Percentiles rank a stretch among this genome's conserved stretches.
Evolutionary conservation across 2,888 invertebrate species (phyloP).

Genomic region (Parnassius smintheus): DNA sequence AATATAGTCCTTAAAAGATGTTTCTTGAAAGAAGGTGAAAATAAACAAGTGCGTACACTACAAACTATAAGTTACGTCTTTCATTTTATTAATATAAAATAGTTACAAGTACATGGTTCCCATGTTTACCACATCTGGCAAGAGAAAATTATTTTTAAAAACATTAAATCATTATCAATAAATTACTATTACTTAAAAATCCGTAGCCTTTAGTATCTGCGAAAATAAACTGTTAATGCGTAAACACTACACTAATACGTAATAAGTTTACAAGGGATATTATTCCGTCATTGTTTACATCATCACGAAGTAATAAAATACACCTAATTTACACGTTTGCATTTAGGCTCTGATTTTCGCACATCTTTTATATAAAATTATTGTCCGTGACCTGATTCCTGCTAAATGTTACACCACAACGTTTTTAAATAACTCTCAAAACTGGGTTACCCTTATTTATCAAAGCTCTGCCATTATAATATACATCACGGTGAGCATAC

Average conservation of each 20-base stretch:
- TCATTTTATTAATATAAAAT: too few species aligned
- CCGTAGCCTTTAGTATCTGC: too few species aligned
- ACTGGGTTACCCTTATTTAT: conserved; percentile 1
- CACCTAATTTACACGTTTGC: conserved; percentile 7
- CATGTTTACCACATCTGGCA: too few species aligned
- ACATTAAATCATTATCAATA: too few species aligned
- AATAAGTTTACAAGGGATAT: not conserved
- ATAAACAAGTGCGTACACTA: too few species aligned
- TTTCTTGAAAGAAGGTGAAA: too few species aligned
- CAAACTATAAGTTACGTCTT: too few species aligned
- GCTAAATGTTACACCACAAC: conserved; percentile 1
- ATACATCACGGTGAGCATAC: conserved; percentile 1
- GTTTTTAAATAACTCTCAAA: conserved; percentile 4
- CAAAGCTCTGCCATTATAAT: not conserved
- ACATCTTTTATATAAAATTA: conserved; percentile 4
- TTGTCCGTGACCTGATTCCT: conserved; percentile 13
- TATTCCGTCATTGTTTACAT: conserved; percentile 12
- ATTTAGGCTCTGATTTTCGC: conserved; percentile 16
- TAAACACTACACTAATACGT: not conserved
- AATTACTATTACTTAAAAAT: too few species aligned
- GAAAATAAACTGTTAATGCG: not conserved
- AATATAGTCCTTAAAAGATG: too few species aligned
- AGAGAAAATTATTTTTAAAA: too few species aligned
- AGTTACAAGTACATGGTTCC: too few species aligned
- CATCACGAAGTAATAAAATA: conserved; percentile 5